Conservation (phyloP, 2,797 vertebrate species). For the Luscinia megarhynchos region DNA sequence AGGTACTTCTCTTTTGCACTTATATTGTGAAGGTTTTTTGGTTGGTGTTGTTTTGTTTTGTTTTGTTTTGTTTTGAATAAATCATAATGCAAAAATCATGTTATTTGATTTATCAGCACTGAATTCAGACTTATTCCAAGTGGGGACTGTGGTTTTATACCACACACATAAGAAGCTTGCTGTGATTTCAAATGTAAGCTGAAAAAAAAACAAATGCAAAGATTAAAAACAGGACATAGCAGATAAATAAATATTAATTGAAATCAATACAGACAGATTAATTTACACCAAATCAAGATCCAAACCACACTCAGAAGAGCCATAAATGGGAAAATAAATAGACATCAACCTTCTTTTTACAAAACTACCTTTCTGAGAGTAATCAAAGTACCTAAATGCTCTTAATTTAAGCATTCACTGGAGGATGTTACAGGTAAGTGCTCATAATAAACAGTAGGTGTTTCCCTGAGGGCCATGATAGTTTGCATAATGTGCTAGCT, state of each 20-base stretch:
- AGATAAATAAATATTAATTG: slow-evolving; percentile 10
- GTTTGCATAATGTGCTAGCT: slow-evolving; percentile 48
- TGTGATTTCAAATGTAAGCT: background rate
- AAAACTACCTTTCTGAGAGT: slow-evolving; percentile 36
- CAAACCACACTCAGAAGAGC: background rate
- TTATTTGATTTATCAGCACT: background rate
- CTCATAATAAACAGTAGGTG: slow-evolving; percentile 55
- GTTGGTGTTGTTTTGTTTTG: too few relatives aligned
- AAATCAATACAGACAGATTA: slow-evolving; percentile 1
- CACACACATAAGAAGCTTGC: background rate
- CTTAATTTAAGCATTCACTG: slow-evolving; percentile 55
- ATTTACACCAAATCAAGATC: slow-evolving; percentile 1
- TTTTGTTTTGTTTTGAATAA: background rate
- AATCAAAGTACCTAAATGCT: slow-evolving; percentile 20
- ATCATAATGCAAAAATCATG: background rate
- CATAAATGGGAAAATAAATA: slow-evolving; percentile 25
- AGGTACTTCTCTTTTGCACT: background rate
- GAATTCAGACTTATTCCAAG: background rate
- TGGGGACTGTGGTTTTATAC: background rate
- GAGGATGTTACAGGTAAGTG: slow-evolving; percentile 47
- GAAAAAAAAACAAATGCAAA: slow-evolving; percentile 1
- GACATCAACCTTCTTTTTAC: background rate
- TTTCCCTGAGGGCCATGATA: slow-evolving; percentile 27
- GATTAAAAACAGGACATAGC: background rate
- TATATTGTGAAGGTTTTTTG: background rate